Base-by-base conservation (phyloP, 2,888 invertebrate species). In the Microctonus hyperodae region DNA sequence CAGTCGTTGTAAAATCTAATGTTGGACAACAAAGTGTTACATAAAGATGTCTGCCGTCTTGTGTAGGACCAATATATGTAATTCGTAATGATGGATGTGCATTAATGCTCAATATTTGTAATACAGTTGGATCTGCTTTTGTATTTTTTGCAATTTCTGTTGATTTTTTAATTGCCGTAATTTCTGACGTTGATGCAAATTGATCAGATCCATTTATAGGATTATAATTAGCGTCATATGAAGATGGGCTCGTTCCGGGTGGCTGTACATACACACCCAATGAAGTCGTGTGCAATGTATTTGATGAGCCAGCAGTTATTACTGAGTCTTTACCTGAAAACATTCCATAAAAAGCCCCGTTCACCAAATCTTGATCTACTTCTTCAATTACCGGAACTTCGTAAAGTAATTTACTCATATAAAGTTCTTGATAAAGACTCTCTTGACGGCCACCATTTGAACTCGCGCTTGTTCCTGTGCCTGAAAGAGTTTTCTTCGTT, bases 391-490 rank as follows among this genome's bases (percentile, higher is more conserved):
- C 80, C 28, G 84, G 83, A 50, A 76, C 79, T 56, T 84, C 84
- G 50, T 81, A 80, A 20, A 84, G 74, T 71, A 84, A 80, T 74
- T 85, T 84, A 37, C 79, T 75, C 22, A 84, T 75, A 56, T 83
- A 79, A 37, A 84, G 79, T 51, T 85, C 85, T 50, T 83, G 83
- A 67, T 83, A 84, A 35, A 83, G 72, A 65, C 76, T 80, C 31
- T 85, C 84, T 64, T 85, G 84, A 13, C 83, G 79, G 25, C 83
- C 83, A 10, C 80, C 79, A 13, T 83, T 82, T 0, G 84, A 82
- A 55, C 84, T 88, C 81, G 83, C 87, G 85, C 75, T 88, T 78
- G 71, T 89, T 80, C 68, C 89, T 77, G 83, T 89, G 80, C 74
- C 89, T 79, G 81, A 84, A 6, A 79, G 69, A 1, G 80, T 79